phyloP scores from a whole-genome alignment of 1,140 invertebrate species.

The Whitmania pigra region DNA sequence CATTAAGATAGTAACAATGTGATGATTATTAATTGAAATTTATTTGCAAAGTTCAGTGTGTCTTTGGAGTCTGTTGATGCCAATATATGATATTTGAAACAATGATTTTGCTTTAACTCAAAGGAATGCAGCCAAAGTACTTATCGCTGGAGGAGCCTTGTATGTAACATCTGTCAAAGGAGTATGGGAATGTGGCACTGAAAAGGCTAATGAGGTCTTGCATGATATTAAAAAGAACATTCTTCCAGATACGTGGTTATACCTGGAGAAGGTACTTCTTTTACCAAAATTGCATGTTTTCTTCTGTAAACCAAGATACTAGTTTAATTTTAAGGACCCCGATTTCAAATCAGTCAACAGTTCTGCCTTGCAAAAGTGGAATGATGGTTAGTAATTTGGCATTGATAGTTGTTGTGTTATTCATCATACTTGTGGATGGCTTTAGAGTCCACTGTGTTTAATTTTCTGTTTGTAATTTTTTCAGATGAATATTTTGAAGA shows the following conservation, averaged over 20 bases:
- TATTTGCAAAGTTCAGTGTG: too few species aligned
- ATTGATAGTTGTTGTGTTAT: not conserved
- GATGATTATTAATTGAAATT: too few species aligned
- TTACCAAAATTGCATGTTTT: not conserved
- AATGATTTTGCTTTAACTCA: too few species aligned
- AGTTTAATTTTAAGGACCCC: not conserved
- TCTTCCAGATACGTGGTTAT: not conserved
- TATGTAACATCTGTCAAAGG: constrained; percentile 2
- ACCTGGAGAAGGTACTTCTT: not conserved
- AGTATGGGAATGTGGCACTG: not conserved
- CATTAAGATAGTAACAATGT: too few species aligned
- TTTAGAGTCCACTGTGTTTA: too few species aligned
- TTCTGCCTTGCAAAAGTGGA: not conserved
- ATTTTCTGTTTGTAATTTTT: too few species aligned
- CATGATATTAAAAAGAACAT: not conserved
- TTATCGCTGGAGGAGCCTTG: not conserved
- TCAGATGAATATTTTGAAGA: too few species aligned
- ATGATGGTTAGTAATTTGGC: not conserved
- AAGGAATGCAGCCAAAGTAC: not conserved
- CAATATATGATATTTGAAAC: too few species aligned
- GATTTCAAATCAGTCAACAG: not conserved
- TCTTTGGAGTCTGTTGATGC: too few species aligned
- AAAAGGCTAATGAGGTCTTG: not conserved
- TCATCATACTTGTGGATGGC: too few species aligned
- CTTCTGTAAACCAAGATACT: not conserved